Evolutionary conservation across 2,797 vertebrate species (phyloP), one percentile per base, ranked within the genome.

Genomic region (Hydrophis major): DNA sequence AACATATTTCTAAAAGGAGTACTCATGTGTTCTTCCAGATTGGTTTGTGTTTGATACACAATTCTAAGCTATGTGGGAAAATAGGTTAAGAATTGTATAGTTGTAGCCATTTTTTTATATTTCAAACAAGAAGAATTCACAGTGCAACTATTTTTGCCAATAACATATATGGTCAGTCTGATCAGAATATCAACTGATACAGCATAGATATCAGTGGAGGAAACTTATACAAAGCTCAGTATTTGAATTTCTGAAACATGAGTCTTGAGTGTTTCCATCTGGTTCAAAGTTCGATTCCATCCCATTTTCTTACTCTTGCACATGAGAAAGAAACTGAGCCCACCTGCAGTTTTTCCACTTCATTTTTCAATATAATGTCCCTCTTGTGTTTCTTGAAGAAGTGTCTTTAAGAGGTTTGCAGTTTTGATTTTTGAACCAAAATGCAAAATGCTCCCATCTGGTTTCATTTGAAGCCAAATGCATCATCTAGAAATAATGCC

Each of bases 401-500:
- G 55, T n/a, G 16, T 27, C 55, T 37, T 47, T 87, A 56, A 74
- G 11, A 60, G 37, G 63, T 63, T 88, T 78, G 20, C 63, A 50
- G n/a, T 88, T 90, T 28, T 87, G 53, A 25, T 74, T 87, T 90
- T 93, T 69, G 18, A 93, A 59, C 42, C 50, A 55, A 93, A 57
- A 53, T 14, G 56, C 61, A 74, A 90, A 93, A 87, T 87, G 53
- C 20, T 88, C 55, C 66, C 28, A 57, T 69, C 37, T 90, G 53
- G 53, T 50, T 20, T 60, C 69, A 86, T 90, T 55, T 53, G 63
- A 90, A 90, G 83, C 42, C 89, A 90, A 90, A 92, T 86, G 89
- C 59, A 69, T 69, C n/a, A 22, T 56, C 60, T 28, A 90, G 18
- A 87, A n/a, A 56, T 16, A n/a, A 93, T 66, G 78, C 11, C 1